Evolutionary conservation across 2,888 invertebrate genomes (phyloP).

Genomic region (Ornithoptera alexandrae): DNA sequence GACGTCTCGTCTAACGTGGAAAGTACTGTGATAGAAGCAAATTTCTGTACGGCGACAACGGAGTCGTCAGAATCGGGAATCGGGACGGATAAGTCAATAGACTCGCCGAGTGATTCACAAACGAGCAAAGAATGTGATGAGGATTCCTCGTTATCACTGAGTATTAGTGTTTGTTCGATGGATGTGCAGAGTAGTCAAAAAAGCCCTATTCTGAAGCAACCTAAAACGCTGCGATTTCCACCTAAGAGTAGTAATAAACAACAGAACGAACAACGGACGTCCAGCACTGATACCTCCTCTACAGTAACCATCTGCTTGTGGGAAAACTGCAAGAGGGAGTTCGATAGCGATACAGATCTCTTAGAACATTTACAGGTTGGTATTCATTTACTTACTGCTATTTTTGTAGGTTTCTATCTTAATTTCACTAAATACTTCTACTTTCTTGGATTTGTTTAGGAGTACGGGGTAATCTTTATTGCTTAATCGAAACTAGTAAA

Average conservation of each 20-base stretch:
- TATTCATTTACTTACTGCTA: background rate
- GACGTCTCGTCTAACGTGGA: slow-evolving; percentile 72
- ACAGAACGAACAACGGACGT: slow-evolving; percentile 55
- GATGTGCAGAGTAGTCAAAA: slow-evolving; percentile 74
- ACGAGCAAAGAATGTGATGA: slow-evolving; percentile 75
- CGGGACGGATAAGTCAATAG: slow-evolving; percentile 73
- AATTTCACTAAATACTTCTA: too few species aligned
- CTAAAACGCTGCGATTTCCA: slow-evolving; percentile 90
- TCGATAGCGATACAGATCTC: slow-evolving; percentile 89
- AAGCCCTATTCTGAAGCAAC: slow-evolving; percentile 89
- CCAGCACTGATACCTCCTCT: slow-evolving; percentile 69
- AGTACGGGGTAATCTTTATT: too few species aligned
- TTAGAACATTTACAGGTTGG: slow-evolving; percentile 91
- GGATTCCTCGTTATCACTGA: slow-evolving; percentile 68
- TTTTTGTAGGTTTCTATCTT: too few species aligned
- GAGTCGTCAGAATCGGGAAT: slow-evolving; percentile 73
- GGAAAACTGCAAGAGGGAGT: slow-evolving; percentile 89
- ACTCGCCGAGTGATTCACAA: slow-evolving; percentile 73
- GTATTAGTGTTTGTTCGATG: slow-evolving; percentile 67
- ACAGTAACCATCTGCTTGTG: slow-evolving; percentile 85
- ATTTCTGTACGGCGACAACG: slow-evolving; percentile 64
- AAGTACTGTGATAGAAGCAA: slow-evolving; percentile 69
- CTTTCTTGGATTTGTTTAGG: too few species aligned
- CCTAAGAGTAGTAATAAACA: slow-evolving; percentile 72
- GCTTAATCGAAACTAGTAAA: too few species aligned